Conservation (phyloP, 2,797 vertebrate species). For the Lithobates sylvaticus region DNA sequence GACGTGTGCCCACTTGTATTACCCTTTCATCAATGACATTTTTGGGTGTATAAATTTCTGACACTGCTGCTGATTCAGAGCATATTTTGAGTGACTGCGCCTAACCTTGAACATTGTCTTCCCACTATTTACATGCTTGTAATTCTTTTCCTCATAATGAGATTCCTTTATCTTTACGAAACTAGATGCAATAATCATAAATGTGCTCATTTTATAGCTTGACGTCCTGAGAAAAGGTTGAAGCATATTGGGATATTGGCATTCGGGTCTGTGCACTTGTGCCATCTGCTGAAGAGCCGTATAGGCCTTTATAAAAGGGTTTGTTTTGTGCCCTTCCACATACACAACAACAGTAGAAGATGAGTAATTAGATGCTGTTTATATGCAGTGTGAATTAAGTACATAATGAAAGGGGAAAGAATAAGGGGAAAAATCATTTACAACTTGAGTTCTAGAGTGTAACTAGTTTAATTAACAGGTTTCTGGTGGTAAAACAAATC, state of each 20-base stretch:
- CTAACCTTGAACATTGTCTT: constrained; percentile 22
- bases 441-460: constrained; percentile 63
- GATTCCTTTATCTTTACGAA: neutral
- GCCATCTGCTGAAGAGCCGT: constrained; percentile 32
- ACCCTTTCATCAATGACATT: constrained; percentile 5
- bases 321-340: constrained; percentile 64
- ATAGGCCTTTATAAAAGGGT: constrained; percentile 46
- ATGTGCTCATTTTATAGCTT: neutral
- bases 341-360: constrained; percentile 57
- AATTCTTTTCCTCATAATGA: neutral
- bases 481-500: constrained; percentile 69
- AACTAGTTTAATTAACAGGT: constrained; percentile 71
- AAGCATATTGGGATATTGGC: neutral
- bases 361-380: constrained; percentile 74
- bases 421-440: constrained; percentile 65
- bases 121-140: constrained; percentile 3
- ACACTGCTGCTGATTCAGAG: neutral
- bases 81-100: constrained; percentile 13
- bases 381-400: constrained; percentile 75
- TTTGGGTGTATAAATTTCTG: neutral
- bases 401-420: constrained; percentile 67
- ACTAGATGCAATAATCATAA: neutral
- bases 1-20: neutral
- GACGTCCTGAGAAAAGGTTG: neutral
- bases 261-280: constrained; percentile 6